Conservation (phyloP, 1,140 invertebrate species). For the Drosophila trapezifrons region DNA sequence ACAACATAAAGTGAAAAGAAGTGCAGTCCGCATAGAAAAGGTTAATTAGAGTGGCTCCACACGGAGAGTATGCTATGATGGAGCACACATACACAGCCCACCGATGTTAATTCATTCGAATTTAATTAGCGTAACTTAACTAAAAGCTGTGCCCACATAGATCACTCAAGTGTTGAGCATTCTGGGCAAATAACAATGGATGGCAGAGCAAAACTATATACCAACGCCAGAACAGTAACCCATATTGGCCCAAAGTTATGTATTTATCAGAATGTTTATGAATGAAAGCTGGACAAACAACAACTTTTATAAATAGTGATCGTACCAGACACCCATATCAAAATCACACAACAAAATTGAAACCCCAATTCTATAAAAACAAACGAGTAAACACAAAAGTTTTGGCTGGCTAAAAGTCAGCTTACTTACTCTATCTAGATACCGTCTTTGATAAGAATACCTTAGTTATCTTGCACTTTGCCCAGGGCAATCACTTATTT, state of each 20-base stretch:
- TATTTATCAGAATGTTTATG: slow-evolving; percentile 1
- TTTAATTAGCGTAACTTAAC: slow-evolving; percentile 40
- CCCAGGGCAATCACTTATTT: neutral
- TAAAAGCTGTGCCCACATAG: slow-evolving; percentile 26
- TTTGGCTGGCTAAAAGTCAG: neutral
- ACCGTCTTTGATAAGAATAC: slow-evolving; percentile 6
- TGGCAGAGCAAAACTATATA: neutral
- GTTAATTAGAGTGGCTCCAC: neutral
- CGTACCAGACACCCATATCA: neutral
- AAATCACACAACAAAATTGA: neutral
- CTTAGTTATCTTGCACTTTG: neutral
- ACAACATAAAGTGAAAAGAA: neutral
- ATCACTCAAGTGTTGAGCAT: slow-evolving; percentile 7
- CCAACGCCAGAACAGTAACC: slow-evolving; percentile 7
- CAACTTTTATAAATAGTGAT: slow-evolving; percentile 9
- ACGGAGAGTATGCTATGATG: neutral
- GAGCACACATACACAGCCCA: no score
- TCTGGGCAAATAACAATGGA: neutral
- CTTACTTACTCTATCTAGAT: slow-evolving; percentile 6
- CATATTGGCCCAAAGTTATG: slow-evolving; percentile 1
- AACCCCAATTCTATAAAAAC: neutral
- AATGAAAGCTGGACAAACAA: slow-evolving; percentile 20
- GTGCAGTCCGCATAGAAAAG: neutral
- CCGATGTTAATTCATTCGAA: slow-evolving; percentile 31
- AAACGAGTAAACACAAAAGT: neutral